Evolutionary conservation across 2,113 vertebrate species (phyloP).

Genomic region (Trichechus manatus): DNA sequence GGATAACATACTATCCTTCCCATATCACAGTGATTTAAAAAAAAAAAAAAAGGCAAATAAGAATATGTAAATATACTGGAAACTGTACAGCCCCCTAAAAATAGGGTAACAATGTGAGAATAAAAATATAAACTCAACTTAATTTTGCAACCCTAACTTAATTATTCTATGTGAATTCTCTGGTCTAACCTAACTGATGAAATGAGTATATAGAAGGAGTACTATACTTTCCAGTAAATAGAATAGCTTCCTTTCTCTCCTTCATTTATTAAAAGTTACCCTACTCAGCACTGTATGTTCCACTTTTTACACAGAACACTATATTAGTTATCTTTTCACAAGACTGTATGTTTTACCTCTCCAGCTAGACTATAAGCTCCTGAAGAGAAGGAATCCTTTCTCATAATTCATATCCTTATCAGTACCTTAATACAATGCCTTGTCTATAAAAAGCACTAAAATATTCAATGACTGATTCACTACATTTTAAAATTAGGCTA

Average conservation of each 20-base stretch:
- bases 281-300: background rate
- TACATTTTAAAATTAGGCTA: constrained; percentile 53
- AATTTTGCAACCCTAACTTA: constrained; percentile 43
- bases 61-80: constrained; percentile 41
- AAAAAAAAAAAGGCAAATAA: background rate
- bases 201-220: background rate
- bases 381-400: constrained; percentile 1
- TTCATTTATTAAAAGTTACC: constrained; percentile 30
- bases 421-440: constrained; percentile 44
- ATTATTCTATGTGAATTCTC: background rate
- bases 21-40: background rate
- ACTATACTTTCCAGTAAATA: background rate
- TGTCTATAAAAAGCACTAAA: constrained; percentile 52
- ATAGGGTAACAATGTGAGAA: background rate
- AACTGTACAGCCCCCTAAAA: constrained; percentile 1
- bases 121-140: constrained; percentile 43
- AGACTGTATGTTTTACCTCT: constrained; percentile 31
- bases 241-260: background rate
- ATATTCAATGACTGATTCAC: constrained; percentile 40
- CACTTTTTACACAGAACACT: constrained; percentile 19
- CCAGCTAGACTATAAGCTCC: constrained; percentile 28
- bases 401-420: constrained; percentile 17
- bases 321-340: constrained; percentile 25
- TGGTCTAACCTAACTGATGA: background rate
- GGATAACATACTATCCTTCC: background rate